Evolutionary conservation across 2,113 vertebrate species (phyloP).

Genomic region (Melierax canorus): DNA sequence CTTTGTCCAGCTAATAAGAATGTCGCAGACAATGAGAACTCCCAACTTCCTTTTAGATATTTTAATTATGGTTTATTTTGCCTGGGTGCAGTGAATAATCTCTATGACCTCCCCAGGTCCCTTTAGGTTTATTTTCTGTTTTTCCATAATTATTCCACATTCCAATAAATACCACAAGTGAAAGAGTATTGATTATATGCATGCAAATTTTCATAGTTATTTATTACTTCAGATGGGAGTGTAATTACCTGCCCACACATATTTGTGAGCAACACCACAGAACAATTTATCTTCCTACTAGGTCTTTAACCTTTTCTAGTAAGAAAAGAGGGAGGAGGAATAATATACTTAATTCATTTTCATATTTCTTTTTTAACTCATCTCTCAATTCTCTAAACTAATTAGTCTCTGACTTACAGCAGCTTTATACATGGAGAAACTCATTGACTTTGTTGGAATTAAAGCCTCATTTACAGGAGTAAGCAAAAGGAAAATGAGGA

Average conservation of each 20-base stretch:
- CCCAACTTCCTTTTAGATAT: not conserved
- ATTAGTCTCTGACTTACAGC: not conserved
- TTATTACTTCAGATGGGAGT: not conserved
- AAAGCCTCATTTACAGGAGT: not conserved
- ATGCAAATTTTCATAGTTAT: not conserved
- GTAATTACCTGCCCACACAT: not conserved
- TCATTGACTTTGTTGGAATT: not conserved
- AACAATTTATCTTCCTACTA: not conserved
- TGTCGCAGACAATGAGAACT: not conserved
- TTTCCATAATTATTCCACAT: not conserved
- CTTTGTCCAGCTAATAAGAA: not conserved
- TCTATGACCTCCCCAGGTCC: not conserved
- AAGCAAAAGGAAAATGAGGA: not conserved
- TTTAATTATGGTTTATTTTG: not conserved
- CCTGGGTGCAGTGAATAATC: not conserved
- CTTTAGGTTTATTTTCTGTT: not conserved
- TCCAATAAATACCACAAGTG: not conserved
- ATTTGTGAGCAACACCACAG: not conserved
- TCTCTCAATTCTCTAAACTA: not conserved
- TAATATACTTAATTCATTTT: not conserved
- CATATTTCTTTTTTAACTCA: not conserved
- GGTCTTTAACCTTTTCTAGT: not conserved
- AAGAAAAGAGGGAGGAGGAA: not conserved
- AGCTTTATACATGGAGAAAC: not conserved
- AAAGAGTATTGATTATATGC: not conserved